phyloP scores from a whole-genome alignment of 2,888 invertebrate species.

The Drosophila trichaetosa region DNA sequence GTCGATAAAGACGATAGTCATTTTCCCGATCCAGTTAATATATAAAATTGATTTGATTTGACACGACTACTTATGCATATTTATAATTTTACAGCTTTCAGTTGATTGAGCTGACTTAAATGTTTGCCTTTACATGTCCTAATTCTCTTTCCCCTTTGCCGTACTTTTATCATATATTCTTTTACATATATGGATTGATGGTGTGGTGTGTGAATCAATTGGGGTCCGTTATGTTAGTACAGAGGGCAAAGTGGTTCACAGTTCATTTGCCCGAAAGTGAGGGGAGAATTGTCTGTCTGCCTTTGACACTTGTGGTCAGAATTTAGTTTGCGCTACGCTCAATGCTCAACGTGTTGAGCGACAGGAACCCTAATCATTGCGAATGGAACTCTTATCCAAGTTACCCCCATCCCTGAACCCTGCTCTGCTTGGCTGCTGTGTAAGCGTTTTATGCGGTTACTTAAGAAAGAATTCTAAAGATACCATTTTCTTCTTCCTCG shows the following conservation, averaged over 20 bases:
- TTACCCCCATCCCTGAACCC: not conserved
- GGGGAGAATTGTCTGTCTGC: slow-evolving; percentile 32
- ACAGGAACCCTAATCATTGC: slow-evolving; percentile 49
- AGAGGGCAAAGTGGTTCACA: slow-evolving; percentile 75
- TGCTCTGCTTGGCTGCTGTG: slow-evolving; percentile 30
- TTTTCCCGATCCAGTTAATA: not conserved
- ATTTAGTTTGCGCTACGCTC: slow-evolving; percentile 53
- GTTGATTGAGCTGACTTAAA: not conserved
- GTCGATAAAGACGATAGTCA: not conserved
- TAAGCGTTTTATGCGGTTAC: slow-evolving; percentile 58
- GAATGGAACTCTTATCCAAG: slow-evolving; percentile 24
- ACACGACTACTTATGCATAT: not conserved
- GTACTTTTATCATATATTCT: slow-evolving; percentile 27
- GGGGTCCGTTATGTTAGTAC: slow-evolving; percentile 55
- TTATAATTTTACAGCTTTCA: not conserved
- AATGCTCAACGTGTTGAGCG: slow-evolving; percentile 1
- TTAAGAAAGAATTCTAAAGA: slow-evolving; percentile 65
- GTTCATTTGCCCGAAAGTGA: slow-evolving; percentile 65
- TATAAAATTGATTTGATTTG: not conserved
- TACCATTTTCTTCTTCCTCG: slow-evolving; percentile 30
- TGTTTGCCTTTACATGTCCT: slow-evolving; percentile 8
- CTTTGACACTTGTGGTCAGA: slow-evolving; percentile 73
- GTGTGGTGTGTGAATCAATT: slow-evolving; percentile 67
- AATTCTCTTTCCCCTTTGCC: slow-evolving; percentile 1
- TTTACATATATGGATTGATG: slow-evolving; percentile 36